Evolutionary conservation across 2,888 invertebrate genomes (phyloP).

Genomic region (Chrysolina americana): DNA sequence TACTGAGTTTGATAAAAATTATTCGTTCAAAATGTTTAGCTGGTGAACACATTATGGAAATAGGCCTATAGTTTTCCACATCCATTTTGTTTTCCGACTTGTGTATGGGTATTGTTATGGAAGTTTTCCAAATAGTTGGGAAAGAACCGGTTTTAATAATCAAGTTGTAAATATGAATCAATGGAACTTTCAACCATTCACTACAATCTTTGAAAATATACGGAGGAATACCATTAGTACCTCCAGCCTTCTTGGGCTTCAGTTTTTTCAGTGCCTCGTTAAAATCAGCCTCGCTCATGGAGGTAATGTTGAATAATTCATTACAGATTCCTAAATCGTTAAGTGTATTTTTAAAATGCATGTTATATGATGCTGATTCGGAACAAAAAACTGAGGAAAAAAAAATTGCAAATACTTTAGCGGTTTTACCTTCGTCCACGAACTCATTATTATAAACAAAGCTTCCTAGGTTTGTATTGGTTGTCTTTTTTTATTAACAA

Average conservation of each 20-base stretch:
- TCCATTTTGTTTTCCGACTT: too few species aligned
- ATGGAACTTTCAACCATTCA: not conserved
- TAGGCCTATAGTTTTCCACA: too few species aligned
- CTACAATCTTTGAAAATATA: too few species aligned
- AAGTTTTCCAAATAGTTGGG: too few species aligned
- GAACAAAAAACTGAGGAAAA: slow-evolving; percentile 11
- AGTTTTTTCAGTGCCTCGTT: too few species aligned
- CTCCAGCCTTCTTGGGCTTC: slow-evolving; percentile 7
- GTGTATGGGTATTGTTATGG: too few species aligned
- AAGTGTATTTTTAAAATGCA: slow-evolving; percentile 3
- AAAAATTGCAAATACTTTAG: not conserved
- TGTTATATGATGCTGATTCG: not conserved
- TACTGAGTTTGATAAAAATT: slow-evolving; percentile 7
- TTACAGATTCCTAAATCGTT: slow-evolving; percentile 1
- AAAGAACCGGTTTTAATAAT: too few species aligned
- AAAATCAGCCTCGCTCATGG: not conserved
- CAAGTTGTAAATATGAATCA: too few species aligned
- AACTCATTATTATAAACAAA: too few species aligned
- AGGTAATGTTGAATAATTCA: not conserved
- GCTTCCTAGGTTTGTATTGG: too few species aligned
- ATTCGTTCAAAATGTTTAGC: slow-evolving; percentile 1
- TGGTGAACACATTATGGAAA: too few species aligned
- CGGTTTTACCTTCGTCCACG: slow-evolving; percentile 2
- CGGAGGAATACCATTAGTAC: not conserved
- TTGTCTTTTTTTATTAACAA: too few species aligned